Base-by-base conservation (phyloP, 2,797 vertebrate species). In the Pachyuromys duprasi region DNA sequence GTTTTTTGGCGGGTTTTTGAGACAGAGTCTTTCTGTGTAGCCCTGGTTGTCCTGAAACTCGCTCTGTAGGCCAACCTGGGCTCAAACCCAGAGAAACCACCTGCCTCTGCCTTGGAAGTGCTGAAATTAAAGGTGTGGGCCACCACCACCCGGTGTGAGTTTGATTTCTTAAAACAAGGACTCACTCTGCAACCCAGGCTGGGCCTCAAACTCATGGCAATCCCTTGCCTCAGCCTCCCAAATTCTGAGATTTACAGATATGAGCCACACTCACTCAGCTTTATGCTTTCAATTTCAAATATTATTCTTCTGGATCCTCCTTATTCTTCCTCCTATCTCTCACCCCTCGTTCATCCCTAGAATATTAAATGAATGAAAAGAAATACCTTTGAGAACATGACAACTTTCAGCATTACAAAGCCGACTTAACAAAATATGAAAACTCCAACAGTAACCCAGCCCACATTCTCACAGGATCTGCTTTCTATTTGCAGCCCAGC, bases 401-500 rank as follows among this genome's bases (percentile, higher is more conserved):
- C 78, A 65, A 39, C 45, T 81, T 84, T 81, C n/a, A 94, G 65
- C 69, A 88, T 17, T 69, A 17, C 49, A 81, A 97, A 92, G 42
- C 22, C 42, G 2, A 69, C 89, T 70, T 67, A 81, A 90, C 31
- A 42, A 78, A 79, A 70, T 84, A 78, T 39, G 70, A 86, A 86
- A 82, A 55, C 91, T 74, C 87, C 55, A 39, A 95, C 49, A 89
- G 83, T 36, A 84, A 95, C 81, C 72, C 94, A 67, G 28, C 91
- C 93, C 91, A 55, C 28, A 74, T 74, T 91, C 91, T 83, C 69
- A 74, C 13, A 92, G 93, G 53, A 92, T 95, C 89, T 69, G 55
- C 92, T 83, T 96, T 93, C 92, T 90, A 8, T 81, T 96, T 95
- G 94, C 82, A 94, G 84, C 88, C n/a, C 87, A 91, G 18, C 33